Percentiles rank a stretch among this genome's conserved stretches.
phyloP scores from a whole-genome alignment of 2,797 vertebrate genomes.

The Hemitrygon akajei region DNA sequence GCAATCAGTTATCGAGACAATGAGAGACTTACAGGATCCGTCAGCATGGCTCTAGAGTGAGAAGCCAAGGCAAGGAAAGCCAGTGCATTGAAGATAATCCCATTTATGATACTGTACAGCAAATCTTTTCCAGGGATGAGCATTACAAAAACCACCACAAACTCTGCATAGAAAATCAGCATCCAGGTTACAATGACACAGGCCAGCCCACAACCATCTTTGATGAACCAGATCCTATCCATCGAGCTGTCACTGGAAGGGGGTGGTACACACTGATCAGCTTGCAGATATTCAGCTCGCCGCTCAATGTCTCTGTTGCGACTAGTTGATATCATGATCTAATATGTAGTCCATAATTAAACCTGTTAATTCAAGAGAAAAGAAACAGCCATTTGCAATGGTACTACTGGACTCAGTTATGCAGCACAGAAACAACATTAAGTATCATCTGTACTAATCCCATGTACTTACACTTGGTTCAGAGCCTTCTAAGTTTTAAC shows the following conservation, averaged over 20 bases:
- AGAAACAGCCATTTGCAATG: background rate
- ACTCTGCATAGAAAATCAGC: conserved; percentile 90
- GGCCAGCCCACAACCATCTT: conserved; percentile 87
- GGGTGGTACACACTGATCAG: conserved; percentile 84
- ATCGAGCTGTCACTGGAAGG: conserved; percentile 56
- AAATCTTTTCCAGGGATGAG: conserved; percentile 79
- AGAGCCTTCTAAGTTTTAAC: no score
- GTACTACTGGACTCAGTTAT: background rate
- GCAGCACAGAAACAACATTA: background rate
- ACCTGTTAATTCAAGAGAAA: conserved; percentile 58
- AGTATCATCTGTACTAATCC: no score
- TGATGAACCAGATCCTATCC: conserved; percentile 92
- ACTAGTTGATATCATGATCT: conserved; percentile 81
- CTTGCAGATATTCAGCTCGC: conserved; percentile 83
- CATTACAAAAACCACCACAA: conserved; percentile 93
- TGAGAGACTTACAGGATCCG: conserved; percentile 81
- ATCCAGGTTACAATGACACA: conserved; percentile 92
- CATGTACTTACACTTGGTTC: no score
- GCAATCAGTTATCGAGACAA: background rate
- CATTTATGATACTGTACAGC: conserved; percentile 81
- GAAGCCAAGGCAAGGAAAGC: conserved; percentile 89
- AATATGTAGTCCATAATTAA: conserved; percentile 67
- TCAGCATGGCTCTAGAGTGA: conserved; percentile 89
- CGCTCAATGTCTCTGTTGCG: conserved; percentile 93
- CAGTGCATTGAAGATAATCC: conserved; percentile 80